Evolutionary conservation across 2,113 vertebrate species (phyloP).

Genomic region (Irena cyanogastra): DNA sequence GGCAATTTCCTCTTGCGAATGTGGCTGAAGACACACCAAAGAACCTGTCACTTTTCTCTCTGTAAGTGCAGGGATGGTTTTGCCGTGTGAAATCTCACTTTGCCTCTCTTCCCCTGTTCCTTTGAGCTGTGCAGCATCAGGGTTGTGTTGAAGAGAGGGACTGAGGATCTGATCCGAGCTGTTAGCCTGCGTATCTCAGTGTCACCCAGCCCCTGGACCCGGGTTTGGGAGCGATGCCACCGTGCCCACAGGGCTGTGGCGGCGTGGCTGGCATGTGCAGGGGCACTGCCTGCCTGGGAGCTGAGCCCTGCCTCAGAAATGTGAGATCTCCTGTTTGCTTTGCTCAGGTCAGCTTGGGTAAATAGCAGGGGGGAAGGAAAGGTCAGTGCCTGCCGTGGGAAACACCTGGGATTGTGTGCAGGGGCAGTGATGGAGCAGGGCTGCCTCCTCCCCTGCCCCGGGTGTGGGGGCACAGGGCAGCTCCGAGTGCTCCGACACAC

Average conservation of each 20-base stretch:
- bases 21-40: background rate
- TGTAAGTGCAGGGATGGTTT: background rate
- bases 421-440: background rate
- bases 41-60: background rate
- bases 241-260: background rate
- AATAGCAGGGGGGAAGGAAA: background rate
- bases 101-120: background rate
- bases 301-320: background rate
- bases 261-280: background rate
- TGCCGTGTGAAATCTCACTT: background rate
- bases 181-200: background rate
- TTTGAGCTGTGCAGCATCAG: background rate
- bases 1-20: background rate
- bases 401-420: background rate
- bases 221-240: background rate
- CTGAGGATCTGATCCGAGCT: background rate
- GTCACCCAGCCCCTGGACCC: background rate
- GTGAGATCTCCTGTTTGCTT: background rate
- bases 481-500: background rate
- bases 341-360: background rate
- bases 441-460: background rate
- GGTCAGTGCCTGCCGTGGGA: background rate
- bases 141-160: background rate
- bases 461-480: background rate
- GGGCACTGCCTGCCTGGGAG: background rate